These are phyloP conservation scores for Sesia bembeciformis DNA, from an alignment of 2,888 invertebrate genomes.

Conservation along the genomic window DNA sequence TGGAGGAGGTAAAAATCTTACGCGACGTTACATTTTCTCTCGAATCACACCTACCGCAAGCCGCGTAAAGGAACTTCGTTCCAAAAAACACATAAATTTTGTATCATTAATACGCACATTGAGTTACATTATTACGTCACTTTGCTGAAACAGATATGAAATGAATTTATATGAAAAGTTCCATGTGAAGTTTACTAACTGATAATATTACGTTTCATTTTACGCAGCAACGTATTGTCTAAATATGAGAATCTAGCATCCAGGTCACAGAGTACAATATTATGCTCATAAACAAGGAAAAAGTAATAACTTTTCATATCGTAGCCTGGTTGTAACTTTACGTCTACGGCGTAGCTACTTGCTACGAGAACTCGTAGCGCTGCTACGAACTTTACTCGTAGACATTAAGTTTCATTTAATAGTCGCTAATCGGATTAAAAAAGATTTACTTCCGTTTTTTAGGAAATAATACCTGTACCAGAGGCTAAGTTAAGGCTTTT, in stretches of 20 bases:
- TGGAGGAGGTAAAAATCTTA: no score
- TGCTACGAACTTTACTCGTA: constrained; percentile 16
- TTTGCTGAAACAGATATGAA: no score
- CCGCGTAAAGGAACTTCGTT: no score
- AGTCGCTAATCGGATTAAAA: not conserved
- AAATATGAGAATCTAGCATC: not conserved
- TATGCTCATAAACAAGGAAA: constrained; percentile 16
- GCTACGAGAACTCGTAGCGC: constrained; percentile 8
- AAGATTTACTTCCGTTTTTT: not conserved
- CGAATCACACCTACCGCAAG: no score
- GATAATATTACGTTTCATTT: not conserved
- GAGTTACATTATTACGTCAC: no score
- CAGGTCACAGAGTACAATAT: constrained; percentile 9
- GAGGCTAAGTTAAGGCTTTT: no score
- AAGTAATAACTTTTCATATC: constrained; percentile 26
- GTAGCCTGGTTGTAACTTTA: constrained; percentile 21
- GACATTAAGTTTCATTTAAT: constrained; percentile 12
- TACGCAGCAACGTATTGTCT: not conserved
- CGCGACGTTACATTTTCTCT: no score
- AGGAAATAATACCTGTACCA: no score
- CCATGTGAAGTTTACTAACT: not conserved
- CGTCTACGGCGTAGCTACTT: constrained; percentile 16
- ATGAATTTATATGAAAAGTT: not conserved
- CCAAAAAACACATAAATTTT: no score
- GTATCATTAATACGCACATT: no score